Conservation (phyloP, 35 echinoderm and acorn worm species). For the Hemicentrotus pulcherrimus region DNA sequence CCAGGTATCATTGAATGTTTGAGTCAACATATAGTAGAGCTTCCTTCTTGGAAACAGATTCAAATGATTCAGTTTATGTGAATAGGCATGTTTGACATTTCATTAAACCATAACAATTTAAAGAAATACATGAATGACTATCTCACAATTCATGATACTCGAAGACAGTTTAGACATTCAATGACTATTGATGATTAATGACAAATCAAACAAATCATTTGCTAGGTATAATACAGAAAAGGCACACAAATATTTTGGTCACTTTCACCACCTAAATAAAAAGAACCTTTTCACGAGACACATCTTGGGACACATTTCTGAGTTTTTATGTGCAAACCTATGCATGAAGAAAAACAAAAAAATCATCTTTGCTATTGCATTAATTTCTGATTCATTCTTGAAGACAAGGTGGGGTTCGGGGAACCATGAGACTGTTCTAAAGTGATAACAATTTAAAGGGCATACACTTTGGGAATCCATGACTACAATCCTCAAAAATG, state of each 20-base stretch:
- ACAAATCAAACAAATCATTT: not conserved
- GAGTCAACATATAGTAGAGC: not conserved
- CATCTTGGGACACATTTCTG: too few relatives aligned
- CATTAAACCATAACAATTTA: too few relatives aligned
- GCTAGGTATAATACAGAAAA: not conserved
- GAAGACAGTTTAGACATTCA: not conserved
- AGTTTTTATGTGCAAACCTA: too few relatives aligned
- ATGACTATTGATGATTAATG: not conserved
- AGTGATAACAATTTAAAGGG: too few relatives aligned
- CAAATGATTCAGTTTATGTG: not conserved
- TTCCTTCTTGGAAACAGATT: not conserved
- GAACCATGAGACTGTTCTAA: too few relatives aligned
- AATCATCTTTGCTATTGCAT: too few relatives aligned
- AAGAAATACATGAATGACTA: not conserved
- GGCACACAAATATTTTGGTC: slow-evolving; percentile 15
- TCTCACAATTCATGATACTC: not conserved
- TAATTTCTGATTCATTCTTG: too few relatives aligned
- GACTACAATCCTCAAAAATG: too few relatives aligned
- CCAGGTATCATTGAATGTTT: not conserved
- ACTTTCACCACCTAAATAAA: not conserved
- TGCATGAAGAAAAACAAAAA: too few relatives aligned
- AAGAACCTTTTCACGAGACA: not conserved
- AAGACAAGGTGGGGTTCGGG: too few relatives aligned
- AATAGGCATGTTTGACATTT: not conserved
- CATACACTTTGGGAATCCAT: too few relatives aligned